Evolutionary conservation across 2,888 invertebrate species (phyloP), one percentile per base, ranked within the genome.

Genomic region (Holacanthella duospinosa): DNA sequence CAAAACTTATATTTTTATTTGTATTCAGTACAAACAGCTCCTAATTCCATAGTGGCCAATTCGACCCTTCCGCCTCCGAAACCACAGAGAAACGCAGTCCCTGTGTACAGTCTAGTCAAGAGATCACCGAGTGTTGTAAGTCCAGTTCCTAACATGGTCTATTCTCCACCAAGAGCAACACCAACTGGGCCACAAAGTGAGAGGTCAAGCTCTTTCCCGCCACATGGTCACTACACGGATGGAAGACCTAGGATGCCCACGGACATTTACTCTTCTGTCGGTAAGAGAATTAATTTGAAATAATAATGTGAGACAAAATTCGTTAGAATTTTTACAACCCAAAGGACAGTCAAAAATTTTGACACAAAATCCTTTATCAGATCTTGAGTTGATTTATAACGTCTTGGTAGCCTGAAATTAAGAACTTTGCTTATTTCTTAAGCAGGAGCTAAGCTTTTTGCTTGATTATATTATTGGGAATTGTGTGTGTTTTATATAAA

Each of bases 171-270:
- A 25, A 58, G 58, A 29, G 36, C 36, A 36, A 21, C 48, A n/a
- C 4, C 48, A 21, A 25, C 24, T 43, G 25, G 29, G 6, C 9
- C 58, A 24, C 24, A 9, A 25, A 27, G 36, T 21, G 59, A 59
- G 3, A 59, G 59, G 25, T 59, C 59, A 26, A 59, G 59, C 21
- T 59, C 59, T 6, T 59, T 59, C 28, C 59, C 59, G n/a, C 59
- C 59, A 16, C 48, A 25, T 28, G 36, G 59, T 3, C 59, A 59
- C 28, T 59, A 43, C 26, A 19, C 29, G n/a, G 59, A 44, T 44
- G 27, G 43, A 9, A 55, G 24, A 9, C 25, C 25, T 29, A 29
- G 27, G 12, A 6, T 21, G 25, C 6, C 6, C 4, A 9, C 58
- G 21, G 58, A 58, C 25, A 24, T 59, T 19, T 59, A 59, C 26